Conservation (phyloP, 2,888 invertebrate genomes). For the Metopia argyrocephala region DNA sequence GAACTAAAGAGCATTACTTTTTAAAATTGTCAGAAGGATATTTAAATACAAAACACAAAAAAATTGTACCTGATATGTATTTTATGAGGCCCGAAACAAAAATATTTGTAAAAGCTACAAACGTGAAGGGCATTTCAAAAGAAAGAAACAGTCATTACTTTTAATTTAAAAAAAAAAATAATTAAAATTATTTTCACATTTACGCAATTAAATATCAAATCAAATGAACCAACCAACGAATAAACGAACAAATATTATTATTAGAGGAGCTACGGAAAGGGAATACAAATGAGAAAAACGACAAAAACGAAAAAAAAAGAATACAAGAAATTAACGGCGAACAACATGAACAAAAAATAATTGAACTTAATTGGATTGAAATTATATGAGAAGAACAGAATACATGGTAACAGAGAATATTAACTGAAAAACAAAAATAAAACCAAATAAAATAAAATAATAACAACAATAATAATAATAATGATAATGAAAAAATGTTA, state of each 20-base stretch:
- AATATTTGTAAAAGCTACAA: slow-evolving; percentile 24
- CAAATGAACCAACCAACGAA: slow-evolving; percentile 9
- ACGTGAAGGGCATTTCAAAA: slow-evolving; percentile 16
- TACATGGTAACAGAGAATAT: slow-evolving; percentile 41
- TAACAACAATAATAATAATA: not conserved
- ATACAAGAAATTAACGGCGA: slow-evolving; percentile 36
- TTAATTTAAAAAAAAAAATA: slow-evolving; percentile 22
- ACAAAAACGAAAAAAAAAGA: slow-evolving; percentile 30
- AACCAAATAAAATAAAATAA: not conserved
- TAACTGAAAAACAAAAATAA: not conserved
- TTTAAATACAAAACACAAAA: no score
- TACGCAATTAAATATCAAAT: slow-evolving; percentile 56
- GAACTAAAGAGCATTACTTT: no score
- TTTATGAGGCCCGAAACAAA: not conserved
- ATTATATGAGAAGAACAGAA: slow-evolving; percentile 30
- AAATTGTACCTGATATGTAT: no score
- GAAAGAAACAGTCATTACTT: slow-evolving; percentile 29
- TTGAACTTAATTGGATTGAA: slow-evolving; percentile 55
- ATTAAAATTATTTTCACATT: slow-evolving; percentile 59
- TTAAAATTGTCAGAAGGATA: no score
- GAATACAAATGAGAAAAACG: slow-evolving; percentile 47
- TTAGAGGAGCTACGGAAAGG: slow-evolving; percentile 20
- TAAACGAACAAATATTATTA: slow-evolving; percentile 4
- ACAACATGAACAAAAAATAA: slow-evolving; percentile 46
- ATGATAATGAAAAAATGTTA: not conserved